Conservation (phyloP, 2,797 vertebrate genomes). For the Neosilurus mollespiculum region DNA sequence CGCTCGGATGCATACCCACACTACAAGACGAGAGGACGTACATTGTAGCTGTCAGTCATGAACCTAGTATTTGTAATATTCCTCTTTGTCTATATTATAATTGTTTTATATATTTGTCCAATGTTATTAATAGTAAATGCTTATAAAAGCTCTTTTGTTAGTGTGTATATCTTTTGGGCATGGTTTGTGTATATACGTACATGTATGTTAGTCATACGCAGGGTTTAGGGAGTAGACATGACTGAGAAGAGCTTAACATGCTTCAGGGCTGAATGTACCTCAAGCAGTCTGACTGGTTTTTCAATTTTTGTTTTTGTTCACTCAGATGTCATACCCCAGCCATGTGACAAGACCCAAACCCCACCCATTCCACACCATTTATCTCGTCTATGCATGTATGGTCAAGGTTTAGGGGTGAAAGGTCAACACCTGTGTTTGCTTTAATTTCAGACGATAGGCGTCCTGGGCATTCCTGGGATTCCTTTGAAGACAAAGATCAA, state of each 20-base stretch:
- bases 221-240: constrained; percentile 36
- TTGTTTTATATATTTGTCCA: not conserved
- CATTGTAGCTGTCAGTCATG: not conserved
- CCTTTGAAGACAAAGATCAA: not conserved
- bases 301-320: constrained; percentile 43
- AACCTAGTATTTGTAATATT: not conserved
- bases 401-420: constrained; percentile 57
- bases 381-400: constrained; percentile 53
- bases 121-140: constrained; percentile 16
- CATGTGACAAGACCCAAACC: not conserved
- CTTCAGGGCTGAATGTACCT: constrained; percentile 46
- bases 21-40: not conserved
- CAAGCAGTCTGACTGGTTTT: constrained; percentile 50
- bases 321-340: constrained; percentile 32
- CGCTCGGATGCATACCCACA: constrained; percentile 25
- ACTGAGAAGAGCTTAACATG: constrained; percentile 27
- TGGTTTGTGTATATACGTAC: constrained; percentile 14
- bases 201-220: constrained; percentile 37
- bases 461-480: not conserved
- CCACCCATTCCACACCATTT: constrained; percentile 12
- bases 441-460: constrained; percentile 47
- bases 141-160: constrained; percentile 20
- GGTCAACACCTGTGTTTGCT: constrained; percentile 65
- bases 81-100: not conserved
- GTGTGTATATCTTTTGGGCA: constrained; percentile 14